Percentiles rank a stretch among this genome's conserved stretches.
These are phyloP conservation scores for Phylloscopus trochiloides DNA, from an alignment of 2,113 vertebrate genomes.

Conservation along the genomic window DNA sequence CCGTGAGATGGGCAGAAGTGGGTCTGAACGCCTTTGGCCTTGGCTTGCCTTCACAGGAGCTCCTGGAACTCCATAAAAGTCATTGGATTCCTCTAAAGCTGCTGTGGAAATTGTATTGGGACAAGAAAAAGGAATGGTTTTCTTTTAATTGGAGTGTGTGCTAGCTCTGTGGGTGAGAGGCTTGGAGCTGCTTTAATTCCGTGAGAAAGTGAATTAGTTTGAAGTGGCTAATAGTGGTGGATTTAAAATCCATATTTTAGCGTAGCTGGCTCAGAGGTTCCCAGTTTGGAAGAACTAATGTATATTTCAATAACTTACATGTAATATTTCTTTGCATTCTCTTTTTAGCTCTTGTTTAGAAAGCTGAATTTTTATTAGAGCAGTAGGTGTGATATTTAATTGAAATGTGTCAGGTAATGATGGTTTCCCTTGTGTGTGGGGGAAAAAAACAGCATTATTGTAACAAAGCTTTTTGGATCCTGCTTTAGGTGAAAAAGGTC, in stretches of 20 bases:
- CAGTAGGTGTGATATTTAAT: neutral
- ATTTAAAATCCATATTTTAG: neutral
- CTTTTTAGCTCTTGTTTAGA: neutral
- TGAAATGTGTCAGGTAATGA: neutral
- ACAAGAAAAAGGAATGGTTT: neutral
- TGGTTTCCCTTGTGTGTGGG: neutral
- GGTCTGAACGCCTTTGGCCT: neutral
- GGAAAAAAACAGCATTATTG: neutral
- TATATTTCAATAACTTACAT: neutral
- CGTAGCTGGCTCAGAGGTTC: neutral
- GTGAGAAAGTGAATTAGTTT: neutral
- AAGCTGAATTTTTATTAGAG: constrained; percentile 19
- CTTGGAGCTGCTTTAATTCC: neutral
- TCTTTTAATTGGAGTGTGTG: neutral
- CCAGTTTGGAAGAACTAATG: neutral
- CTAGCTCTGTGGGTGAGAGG: neutral
- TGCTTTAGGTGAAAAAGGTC: neutral
- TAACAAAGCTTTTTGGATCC: neutral
- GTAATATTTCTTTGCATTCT: neutral
- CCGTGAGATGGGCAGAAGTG: neutral
- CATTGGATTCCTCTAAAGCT: neutral
- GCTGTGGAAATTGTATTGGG: neutral
- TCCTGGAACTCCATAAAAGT: neutral
- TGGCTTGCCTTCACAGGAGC: neutral
- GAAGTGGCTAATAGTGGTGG: neutral